Evolutionary conservation across 2,113 vertebrate species (phyloP), one percentile per base, ranked within the genome.

Genomic region (Sebastes schlegelii): DNA sequence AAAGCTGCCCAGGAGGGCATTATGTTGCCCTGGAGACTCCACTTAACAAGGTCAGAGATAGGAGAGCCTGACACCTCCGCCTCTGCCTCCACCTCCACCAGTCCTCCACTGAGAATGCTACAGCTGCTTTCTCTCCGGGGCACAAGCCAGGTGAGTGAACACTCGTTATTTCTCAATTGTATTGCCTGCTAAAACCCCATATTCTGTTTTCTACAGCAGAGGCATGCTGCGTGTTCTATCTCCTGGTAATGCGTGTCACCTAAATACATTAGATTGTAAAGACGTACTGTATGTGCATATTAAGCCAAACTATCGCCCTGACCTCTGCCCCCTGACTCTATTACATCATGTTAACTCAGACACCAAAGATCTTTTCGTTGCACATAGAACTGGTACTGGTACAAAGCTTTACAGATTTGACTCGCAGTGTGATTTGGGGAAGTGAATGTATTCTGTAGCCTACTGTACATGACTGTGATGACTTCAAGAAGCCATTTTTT

Each of bases 1-100:
- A 60, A 69, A 66, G 60, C 63, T 69, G 45, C 52, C 77, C 73
- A 26, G 58, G 73, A 75, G 83, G 81, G 85, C 23, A 19, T 86
- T 77, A 9, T 75, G 90, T 91, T 91, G 85, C 88, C 26, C 67
- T n/a, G 82, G 72, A 85, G 67, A 89, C 89, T 85, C 54, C 21
- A 4, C 26, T 79, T 84, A 86, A 82, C 80, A 42, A 86, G 88
- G 85, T 86, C 80, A 86, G 81, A 71, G 57, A 11, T 12, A 80
- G 79, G 60, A 77, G 63, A 83, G 60, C 66, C 13, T 3, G 83
- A 84, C 78, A 73, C 52, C 65, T 42, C 66, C 71, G 69, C 45
- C 45, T 46, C 10, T 26, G 23, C 17, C 52, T 19, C 17, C 84
- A 72, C 46, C 55, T 49, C 12, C 57, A 26, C 4, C 54, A 51